Conservation (phyloP, 2,797 vertebrate species). For the Pantherophis vulpinus region DNA sequence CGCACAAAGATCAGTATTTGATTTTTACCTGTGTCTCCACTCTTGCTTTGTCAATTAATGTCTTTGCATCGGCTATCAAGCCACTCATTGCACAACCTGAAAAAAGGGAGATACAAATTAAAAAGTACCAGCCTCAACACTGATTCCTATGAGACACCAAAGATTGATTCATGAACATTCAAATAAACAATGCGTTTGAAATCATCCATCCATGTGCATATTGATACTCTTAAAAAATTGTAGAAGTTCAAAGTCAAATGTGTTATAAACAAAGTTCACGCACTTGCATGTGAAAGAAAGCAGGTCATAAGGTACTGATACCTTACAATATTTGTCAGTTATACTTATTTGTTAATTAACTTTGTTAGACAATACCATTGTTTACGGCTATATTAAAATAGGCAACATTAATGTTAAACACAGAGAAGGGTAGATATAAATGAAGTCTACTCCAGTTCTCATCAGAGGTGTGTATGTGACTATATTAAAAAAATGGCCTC, state of each 20-base stretch:
- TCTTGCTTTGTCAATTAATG: constrained; percentile 97
- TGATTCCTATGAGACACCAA: neutral
- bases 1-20: neutral
- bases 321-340: neutral
- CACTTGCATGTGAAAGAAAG: neutral
- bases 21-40: constrained; percentile 94
- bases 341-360: neutral
- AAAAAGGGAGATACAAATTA: constrained; percentile 22
- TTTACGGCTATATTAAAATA: neutral
- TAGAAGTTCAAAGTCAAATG: neutral
- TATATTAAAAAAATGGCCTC: neutral
- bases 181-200: neutral
- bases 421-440: neutral
- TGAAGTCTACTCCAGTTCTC: neutral
- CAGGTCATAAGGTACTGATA: neutral
- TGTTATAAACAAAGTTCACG: neutral
- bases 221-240: neutral
- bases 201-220: neutral
- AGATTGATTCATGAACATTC: neutral
- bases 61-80: constrained; percentile 98
- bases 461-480: constrained; percentile 1
- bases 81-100: constrained; percentile 98
- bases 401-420: neutral
- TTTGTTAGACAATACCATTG: neutral
- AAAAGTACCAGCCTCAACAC: neutral